Evolutionary conservation across 2,113 vertebrate species (phyloP).

Genomic region (Rhynchomys soricoides): DNA sequence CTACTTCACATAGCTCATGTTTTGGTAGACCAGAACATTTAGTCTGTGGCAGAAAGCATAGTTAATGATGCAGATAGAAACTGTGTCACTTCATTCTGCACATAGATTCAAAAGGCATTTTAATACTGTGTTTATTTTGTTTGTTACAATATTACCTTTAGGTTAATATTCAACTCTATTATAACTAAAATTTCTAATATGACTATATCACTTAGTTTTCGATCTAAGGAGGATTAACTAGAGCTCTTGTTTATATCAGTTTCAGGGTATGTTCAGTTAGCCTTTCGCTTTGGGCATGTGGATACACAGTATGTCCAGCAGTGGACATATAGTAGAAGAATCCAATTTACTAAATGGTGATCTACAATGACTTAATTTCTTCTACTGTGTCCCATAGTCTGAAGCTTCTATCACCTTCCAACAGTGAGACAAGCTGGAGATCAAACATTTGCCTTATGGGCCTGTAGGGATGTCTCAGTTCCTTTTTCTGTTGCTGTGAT

Average conservation of each 20-base stretch:
- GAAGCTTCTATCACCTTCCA: background rate
- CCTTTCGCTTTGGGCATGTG: background rate
- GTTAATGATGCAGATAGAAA: background rate
- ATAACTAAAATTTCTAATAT: background rate
- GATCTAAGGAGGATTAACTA: background rate
- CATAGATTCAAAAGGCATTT: background rate
- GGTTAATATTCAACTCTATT: constrained; percentile 9
- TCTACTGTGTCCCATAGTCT: background rate
- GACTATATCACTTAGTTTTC: background rate
- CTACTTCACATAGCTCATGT: background rate
- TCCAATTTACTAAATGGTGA: background rate
- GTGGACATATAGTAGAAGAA: background rate
- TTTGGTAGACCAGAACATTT: background rate
- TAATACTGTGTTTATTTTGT: background rate
- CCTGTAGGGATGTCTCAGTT: background rate
- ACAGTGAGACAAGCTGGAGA: background rate
- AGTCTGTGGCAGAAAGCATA: background rate
- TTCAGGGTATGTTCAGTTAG: background rate
- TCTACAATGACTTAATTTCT: background rate
- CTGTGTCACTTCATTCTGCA: background rate
- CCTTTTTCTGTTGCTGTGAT: background rate
- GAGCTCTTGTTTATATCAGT: background rate
- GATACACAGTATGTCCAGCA: background rate
- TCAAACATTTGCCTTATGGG: too few species aligned
- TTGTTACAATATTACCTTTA: background rate